Evolutionary conservation across 2,113 vertebrate genomes (phyloP), one percentile per base, ranked within the genome.

Genomic region (Jaculus jaculus): DNA sequence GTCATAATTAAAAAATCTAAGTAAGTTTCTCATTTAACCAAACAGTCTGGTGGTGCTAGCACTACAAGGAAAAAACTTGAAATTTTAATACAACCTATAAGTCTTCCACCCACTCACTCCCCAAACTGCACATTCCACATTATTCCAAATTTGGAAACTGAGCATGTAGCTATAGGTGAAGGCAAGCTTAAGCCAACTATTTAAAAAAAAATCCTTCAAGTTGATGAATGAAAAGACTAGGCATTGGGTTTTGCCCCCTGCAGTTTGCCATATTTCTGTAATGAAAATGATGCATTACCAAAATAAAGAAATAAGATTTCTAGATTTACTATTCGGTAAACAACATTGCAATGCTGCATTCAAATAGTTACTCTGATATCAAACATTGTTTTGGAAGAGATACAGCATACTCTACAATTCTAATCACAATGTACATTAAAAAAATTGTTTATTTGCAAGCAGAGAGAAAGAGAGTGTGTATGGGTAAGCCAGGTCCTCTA

Each of bases 351-450:
- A 5, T 87, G 58, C 47, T 95, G 20, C 61, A 85, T 85, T 94
- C 60, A 61, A 92, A 58, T 82, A n/a, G 87, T 75, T 89, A 91
- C 9, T 30, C 30, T 87, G 65, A 82, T 26, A 87, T 79, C 11
- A 61, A 89, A 89, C 90, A 78, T 65, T 85, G 79, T 82, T 95
- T 94, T 82, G 9, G 23, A 77, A 82, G 24, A 95, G 30, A 82
- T 73, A 90, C 18, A 74, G 24, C 16, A 78, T 58, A 78, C 4
- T 87, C 68, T 88, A 91, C 32, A 72, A 94, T 90, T 92, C 47
- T 75, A 92, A 94, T 84, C 79, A 87, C 23, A 69, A 61, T 17
- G 51, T 9, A 69, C 12, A n/a, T n/a, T n/a, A n/a, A n/a, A n/a
- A n/a, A n/a, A 47, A 47, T 47, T 47, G 63, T 72, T 75, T 88